Percentiles rank a stretch among this genome's conserved stretches.
phyloP scores from a whole-genome alignment of 2,113 vertebrate genomes.

The Clarias macrocephalus region DNA sequence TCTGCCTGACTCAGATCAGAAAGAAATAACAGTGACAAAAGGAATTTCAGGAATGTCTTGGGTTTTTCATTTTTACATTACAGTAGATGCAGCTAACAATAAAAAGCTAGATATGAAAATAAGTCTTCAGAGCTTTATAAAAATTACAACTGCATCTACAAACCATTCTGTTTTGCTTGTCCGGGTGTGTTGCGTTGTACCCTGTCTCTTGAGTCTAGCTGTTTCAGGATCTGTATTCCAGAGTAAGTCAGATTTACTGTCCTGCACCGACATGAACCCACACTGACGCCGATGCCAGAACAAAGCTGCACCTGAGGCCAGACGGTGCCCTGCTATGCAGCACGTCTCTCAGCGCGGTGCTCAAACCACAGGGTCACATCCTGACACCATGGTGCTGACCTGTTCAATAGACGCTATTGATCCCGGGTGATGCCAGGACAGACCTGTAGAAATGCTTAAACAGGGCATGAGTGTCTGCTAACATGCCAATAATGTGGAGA shows the following conservation, averaged over 20 bases:
- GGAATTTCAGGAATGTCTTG: background rate
- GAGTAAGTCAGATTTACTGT: constrained; percentile 1
- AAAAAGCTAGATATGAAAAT: background rate
- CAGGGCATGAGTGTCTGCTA: background rate
- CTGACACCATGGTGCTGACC: background rate
- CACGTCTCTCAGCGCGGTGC: background rate
- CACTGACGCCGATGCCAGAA: background rate
- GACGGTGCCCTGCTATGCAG: background rate
- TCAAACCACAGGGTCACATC: constrained; percentile 7
- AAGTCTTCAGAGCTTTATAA: background rate
- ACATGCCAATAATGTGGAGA: background rate
- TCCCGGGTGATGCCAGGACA: constrained; percentile 4
- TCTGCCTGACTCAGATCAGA: background rate
- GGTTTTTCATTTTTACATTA: background rate
- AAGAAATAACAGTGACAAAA: background rate
- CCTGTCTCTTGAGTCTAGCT: background rate
- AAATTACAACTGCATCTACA: background rate
- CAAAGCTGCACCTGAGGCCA: constrained; percentile 9
- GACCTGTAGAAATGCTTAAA: background rate
- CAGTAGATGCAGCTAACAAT: background rate
- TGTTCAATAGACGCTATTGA: constrained; percentile 6
- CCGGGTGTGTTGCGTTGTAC: background rate
- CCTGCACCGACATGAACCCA: background rate
- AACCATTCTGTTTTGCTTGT: background rate
- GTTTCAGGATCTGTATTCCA: background rate